Conservation (phyloP, 1,140 invertebrate genomes). For the Drosophila lacertosa region DNA sequence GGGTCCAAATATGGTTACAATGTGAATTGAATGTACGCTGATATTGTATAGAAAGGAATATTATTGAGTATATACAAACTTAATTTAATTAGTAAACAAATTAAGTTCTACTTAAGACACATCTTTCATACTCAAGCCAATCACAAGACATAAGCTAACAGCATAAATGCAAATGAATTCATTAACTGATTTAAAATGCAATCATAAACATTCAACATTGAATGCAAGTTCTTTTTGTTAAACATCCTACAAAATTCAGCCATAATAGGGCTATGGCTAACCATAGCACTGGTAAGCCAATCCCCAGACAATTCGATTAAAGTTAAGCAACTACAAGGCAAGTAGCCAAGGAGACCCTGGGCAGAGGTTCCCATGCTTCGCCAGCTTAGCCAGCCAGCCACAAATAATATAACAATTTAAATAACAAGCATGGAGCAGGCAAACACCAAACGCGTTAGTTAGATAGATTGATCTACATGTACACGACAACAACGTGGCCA, state of each 20-base stretch:
- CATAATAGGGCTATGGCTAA: slow-evolving; percentile 58
- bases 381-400: slow-evolving; percentile 65
- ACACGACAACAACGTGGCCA: slow-evolving; percentile 73
- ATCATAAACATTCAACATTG: slow-evolving; percentile 70
- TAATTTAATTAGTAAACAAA: too few relatives aligned
- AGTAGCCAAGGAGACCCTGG: slow-evolving; percentile 19
- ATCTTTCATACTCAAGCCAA: too few relatives aligned
- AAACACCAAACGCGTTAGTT: slow-evolving; percentile 82
- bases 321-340: slow-evolving; percentile 71
- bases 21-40: not conserved
- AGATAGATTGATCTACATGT: slow-evolving; percentile 82
- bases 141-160: not conserved
- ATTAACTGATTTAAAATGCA: slow-evolving; percentile 71
- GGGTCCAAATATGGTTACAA: slow-evolving; percentile 6
- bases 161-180: slow-evolving; percentile 39
- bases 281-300: not conserved
- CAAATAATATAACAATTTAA: slow-evolving; percentile 83
- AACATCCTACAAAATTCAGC: slow-evolving; percentile 52
- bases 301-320: slow-evolving; percentile 74
- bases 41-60: not conserved
- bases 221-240: slow-evolving; percentile 59
- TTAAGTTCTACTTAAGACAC: too few relatives aligned
- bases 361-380: slow-evolving; percentile 59
- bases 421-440: slow-evolving; percentile 74
- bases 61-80: too few relatives aligned